Base-by-base conservation (phyloP, 2,888 invertebrate genomes). In the Andrena dorsata region DNA sequence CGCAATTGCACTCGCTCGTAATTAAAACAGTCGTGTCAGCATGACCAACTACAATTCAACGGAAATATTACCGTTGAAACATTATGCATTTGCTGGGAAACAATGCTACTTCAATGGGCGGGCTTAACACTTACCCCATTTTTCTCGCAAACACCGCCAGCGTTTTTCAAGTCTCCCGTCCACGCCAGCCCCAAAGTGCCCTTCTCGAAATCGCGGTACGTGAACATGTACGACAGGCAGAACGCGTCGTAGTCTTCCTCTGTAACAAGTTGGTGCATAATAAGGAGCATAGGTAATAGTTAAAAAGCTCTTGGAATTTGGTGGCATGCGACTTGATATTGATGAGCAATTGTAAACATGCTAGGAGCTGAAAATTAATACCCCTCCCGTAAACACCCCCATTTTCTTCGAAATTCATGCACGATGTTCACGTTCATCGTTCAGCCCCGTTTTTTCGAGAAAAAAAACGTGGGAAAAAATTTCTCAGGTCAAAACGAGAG, bases 151-250 rank as follows among this genome's bases (percentile, higher is more conserved):
- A 99, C 98, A 41, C 99, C 99, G 6, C 99, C 99, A 20, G 98
- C 98, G 92, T 98, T 98, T 93, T 98, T 98, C 20, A 98, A 95
- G 94, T 98, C 98, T 0, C 98, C 98, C 0, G 99, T 99, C 99
- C 99, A 99, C 8, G 99, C 99, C 78, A 99, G 94, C 3, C 99
- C 99, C 83, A 99, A 94, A 1, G 98, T 98, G 6, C 98, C 98
- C 96, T 98, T 98, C 94, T 98, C 98, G 91, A 98, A 98, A 94
- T 98, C 98, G 70, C 98, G 95, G 93, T 98, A 99, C 3, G 99
- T 99, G 93, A 99, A 98, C 97, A 99, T 98, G 94, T 99, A 99
- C 64, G 99, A 98, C 91, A 99, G 95, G 93, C 99, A 99, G 94
- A 98, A 99, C 23, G 98, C 98, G 93, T 99, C 98, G 94, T 99